phyloP scores from a whole-genome alignment of 1,140 invertebrate genomes.

The Rhyacophila brunnea region DNA sequence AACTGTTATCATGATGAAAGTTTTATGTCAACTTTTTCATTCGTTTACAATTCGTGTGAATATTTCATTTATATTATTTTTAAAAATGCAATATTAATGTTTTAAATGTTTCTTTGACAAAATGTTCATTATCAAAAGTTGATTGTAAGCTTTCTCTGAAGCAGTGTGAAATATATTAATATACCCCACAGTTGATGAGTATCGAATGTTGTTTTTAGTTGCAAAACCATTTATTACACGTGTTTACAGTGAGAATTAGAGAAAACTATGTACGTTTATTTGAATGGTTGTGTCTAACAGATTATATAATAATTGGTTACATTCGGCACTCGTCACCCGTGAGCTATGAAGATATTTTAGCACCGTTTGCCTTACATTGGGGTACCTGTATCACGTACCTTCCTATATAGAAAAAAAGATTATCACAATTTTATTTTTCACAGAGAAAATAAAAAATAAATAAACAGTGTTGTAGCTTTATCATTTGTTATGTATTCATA shows the following conservation, averaged over 20 bases:
- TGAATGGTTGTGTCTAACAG: too few species aligned
- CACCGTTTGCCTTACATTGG: constrained; percentile 34
- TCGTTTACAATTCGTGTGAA: too few species aligned
- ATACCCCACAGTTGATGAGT: constrained; percentile 15
- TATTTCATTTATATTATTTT: too few species aligned
- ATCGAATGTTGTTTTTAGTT: neutral
- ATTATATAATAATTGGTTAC: too few species aligned
- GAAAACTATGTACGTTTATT: too few species aligned
- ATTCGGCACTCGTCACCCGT: constrained; percentile 14
- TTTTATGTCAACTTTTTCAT: constrained; percentile 23
- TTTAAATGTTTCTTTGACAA: too few species aligned
- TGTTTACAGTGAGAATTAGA: too few species aligned
- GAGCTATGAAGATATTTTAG: constrained; percentile 30
- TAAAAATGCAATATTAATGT: too few species aligned
- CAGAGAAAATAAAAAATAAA: constrained; percentile 18
- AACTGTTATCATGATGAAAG: constrained; percentile 34
- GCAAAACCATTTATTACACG: too few species aligned
- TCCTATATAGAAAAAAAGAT: constrained; percentile 32
- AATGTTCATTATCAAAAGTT: constrained; percentile 7
- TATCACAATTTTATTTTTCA: constrained; percentile 36
- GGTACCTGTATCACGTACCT: constrained; percentile 36
- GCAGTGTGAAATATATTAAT: constrained; percentile 30
- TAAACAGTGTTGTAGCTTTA: constrained; percentile 34
- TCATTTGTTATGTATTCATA: constrained; percentile 28
- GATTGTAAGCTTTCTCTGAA: constrained; percentile 33